Evolutionary conservation across 2,888 invertebrate species (phyloP).

Genomic region (Drosophila antonietae): DNA sequence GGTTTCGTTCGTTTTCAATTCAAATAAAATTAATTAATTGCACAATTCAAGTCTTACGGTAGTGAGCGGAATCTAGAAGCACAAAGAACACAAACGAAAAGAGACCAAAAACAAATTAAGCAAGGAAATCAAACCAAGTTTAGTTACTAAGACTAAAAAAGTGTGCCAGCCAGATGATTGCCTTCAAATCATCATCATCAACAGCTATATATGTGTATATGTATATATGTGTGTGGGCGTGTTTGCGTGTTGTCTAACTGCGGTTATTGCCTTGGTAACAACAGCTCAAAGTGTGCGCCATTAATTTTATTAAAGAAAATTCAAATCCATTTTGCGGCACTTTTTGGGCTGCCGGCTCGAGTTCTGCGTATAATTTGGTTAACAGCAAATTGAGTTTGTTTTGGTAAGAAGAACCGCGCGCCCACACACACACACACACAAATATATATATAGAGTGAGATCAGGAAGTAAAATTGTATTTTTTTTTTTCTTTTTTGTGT

Average conservation of each 20-base stretch:
- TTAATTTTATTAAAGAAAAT: constrained; percentile 27
- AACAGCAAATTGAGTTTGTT: constrained; percentile 53
- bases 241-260: constrained; percentile 14
- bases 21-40: constrained; percentile 78
- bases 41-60: constrained; percentile 84
- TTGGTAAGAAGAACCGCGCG: constrained; percentile 16
- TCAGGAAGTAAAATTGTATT: constrained; percentile 4
- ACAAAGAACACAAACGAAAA: constrained; percentile 78
- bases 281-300: constrained; percentile 16
- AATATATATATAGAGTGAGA: background rate
- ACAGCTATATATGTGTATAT: background rate
- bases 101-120: constrained; percentile 69
- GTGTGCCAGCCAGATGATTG: constrained; percentile 30
- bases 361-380: constrained; percentile 64
- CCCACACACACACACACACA: constrained; percentile 8
- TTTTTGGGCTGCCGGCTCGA: constrained; percentile 20
- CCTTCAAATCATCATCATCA: constrained; percentile 48
- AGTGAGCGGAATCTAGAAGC: constrained; percentile 84
- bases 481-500: background rate
- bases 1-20: constrained; percentile 73
- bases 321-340: constrained; percentile 20
- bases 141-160: constrained; percentile 21
- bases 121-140: constrained; percentile 62
- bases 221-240: constrained; percentile 7
- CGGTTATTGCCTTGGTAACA: constrained; percentile 33